phyloP scores from a whole-genome alignment of 1,140 invertebrate species.

The Diorhabda sublineata region DNA sequence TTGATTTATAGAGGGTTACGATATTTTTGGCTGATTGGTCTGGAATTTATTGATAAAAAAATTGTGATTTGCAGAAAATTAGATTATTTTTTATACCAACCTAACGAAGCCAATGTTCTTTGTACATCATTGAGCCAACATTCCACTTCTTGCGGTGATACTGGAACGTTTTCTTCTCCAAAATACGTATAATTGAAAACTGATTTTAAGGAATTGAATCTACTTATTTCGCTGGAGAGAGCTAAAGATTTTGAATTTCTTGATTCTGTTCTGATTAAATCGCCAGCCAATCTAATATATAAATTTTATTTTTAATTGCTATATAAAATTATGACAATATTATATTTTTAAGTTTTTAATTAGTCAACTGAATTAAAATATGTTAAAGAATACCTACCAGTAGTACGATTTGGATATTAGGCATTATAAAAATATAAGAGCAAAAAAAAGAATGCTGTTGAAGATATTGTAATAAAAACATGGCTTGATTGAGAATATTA shows the following conservation, averaged over 20 bases:
- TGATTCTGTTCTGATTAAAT: background rate
- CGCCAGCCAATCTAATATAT: background rate
- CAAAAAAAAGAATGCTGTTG: no score
- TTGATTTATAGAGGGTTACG: slow-evolving; percentile 24
- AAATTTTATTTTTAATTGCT: no score
- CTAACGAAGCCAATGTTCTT: slow-evolving; percentile 11
- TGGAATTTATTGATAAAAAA: slow-evolving; percentile 4
- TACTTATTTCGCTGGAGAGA: background rate
- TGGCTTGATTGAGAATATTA: no score
- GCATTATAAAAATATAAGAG: no score
- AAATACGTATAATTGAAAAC: background rate
- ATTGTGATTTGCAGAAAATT: background rate
- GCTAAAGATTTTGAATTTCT: background rate
- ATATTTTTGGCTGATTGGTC: slow-evolving; percentile 26
- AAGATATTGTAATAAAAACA: no score
- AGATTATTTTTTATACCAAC: background rate
- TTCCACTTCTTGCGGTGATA: slow-evolving; percentile 5
- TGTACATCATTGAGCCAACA: slow-evolving; percentile 11
- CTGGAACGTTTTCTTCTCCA: background rate
- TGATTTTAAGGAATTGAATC: background rate
- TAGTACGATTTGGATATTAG: no score
- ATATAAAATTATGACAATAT: no score
- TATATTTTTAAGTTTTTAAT: no score
- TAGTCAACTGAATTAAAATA: no score
- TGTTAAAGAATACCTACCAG: no score